Conservation (phyloP, 1,140 invertebrate species). For the Drosophila repletoides region DNA sequence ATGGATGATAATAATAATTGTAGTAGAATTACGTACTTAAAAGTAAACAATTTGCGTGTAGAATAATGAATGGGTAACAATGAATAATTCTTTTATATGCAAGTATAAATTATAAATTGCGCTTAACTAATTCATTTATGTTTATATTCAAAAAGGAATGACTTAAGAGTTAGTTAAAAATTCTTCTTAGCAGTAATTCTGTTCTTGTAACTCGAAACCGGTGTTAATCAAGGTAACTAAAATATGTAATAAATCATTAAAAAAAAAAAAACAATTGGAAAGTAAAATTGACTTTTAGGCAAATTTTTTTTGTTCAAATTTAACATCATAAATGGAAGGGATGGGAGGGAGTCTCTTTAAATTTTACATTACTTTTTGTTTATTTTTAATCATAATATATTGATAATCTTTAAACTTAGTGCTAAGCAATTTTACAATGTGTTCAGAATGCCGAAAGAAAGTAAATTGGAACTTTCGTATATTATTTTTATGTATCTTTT, state of each 20-base stretch:
- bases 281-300: constrained; percentile 13
- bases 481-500: not conserved
- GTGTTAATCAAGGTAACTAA: constrained; percentile 36
- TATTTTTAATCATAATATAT: constrained; percentile 29
- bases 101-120: constrained; percentile 37
- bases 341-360: no score
- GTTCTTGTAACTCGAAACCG: constrained; percentile 44
- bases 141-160: constrained; percentile 67
- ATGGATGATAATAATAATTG: constrained; percentile 13
- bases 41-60: constrained; percentile 24
- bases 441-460: constrained; percentile 29
- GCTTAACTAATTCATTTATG: constrained; percentile 61
- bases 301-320: constrained; percentile 39
- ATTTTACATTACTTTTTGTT: constrained; percentile 32
- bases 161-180: constrained; percentile 78
- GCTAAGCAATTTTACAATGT: constrained; percentile 65
- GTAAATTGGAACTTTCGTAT: constrained; percentile 39
- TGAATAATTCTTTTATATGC: constrained; percentile 22
- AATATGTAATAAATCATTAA: not conserved
- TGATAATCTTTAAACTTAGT: constrained; percentile 45
- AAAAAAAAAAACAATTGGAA: constrained; percentile 11
- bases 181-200: constrained; percentile 67
- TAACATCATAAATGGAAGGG: constrained; percentile 54
- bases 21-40: constrained; percentile 38
- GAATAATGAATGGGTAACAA: constrained; percentile 30